These are phyloP conservation scores for Epinephelus cyanopodus DNA, from an alignment of 2,113 vertebrate species.

Conservation along the genomic window DNA sequence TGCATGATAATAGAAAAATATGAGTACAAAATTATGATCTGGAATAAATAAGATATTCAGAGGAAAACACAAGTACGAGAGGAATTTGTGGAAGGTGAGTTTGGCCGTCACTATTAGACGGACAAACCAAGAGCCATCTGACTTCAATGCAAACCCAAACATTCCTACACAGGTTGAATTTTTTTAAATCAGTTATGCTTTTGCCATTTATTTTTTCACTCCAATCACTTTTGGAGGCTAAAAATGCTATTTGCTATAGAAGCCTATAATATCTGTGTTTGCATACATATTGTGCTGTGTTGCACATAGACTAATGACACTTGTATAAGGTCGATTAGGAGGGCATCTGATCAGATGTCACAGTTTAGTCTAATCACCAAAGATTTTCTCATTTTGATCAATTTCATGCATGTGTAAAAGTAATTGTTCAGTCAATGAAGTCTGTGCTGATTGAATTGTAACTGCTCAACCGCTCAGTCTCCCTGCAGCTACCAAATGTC, in stretches of 20 bases:
- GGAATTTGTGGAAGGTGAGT: neutral
- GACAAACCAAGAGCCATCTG: neutral
- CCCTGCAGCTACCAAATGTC: neutral
- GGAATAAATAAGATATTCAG: neutral
- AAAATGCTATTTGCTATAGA: neutral
- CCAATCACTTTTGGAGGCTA: neutral
- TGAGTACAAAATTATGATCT: neutral
- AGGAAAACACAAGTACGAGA: neutral
- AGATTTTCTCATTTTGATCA: no score
- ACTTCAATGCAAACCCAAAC: neutral
- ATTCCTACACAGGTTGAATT: no score
- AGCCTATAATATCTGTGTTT: neutral
- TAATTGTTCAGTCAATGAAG: no score
- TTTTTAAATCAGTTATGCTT: neutral
- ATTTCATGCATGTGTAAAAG: no score
- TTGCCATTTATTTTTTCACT: neutral
- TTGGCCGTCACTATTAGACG: neutral
- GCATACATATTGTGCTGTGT: neutral
- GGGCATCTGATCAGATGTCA: no score
- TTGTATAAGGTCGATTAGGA: no score
- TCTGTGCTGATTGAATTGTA: no score
- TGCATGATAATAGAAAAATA: neutral
- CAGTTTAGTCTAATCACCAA: no score
- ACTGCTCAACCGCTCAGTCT: neutral
- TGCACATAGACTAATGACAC: neutral